Evolutionary conservation across 2,797 vertebrate genomes (phyloP).

Genomic region (Bryconaethiops microstoma): DNA sequence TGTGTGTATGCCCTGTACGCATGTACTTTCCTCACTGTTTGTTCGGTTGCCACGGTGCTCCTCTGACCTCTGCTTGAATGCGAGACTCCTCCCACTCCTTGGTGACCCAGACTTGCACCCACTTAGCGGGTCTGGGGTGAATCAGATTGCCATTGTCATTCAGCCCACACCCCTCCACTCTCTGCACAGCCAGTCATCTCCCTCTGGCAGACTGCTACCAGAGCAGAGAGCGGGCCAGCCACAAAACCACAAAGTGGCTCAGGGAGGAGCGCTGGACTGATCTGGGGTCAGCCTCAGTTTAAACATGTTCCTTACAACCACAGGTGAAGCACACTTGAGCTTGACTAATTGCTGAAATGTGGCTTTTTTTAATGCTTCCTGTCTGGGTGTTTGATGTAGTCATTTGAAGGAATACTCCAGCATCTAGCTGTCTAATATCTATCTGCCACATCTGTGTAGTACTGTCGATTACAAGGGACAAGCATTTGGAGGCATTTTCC

Average conservation of each 20-base stretch:
- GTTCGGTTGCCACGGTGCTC: constrained; percentile 54
- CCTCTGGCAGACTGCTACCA: constrained; percentile 46
- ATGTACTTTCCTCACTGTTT: constrained; percentile 36
- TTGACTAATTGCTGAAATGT: neutral
- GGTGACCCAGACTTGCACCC: constrained; percentile 78
- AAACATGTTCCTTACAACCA: constrained; percentile 8
- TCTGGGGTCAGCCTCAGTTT: constrained; percentile 43
- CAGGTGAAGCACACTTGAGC: neutral
- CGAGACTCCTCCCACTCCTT: constrained; percentile 62
- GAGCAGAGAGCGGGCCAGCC: constrained; percentile 23
- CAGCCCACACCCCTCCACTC: constrained; percentile 34
- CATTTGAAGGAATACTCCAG: neutral
- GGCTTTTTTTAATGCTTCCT: neutral
- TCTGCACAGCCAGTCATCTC: constrained; percentile 41
- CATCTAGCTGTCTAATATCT: neutral
- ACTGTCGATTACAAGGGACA: neutral
- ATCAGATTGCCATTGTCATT: constrained; percentile 60
- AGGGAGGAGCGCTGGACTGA: constrained; percentile 37
- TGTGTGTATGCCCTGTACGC: constrained; percentile 1
- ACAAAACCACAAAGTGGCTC: constrained; percentile 43
- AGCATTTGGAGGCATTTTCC: too few relatives aligned
- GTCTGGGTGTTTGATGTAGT: neutral
- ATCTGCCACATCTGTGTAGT: neutral
- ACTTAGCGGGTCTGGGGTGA: constrained; percentile 72
- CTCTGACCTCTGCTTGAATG: constrained; percentile 47